Evolutionary conservation across 2,888 invertebrate species (phyloP).

Genomic region (Diarsia rubi): DNA sequence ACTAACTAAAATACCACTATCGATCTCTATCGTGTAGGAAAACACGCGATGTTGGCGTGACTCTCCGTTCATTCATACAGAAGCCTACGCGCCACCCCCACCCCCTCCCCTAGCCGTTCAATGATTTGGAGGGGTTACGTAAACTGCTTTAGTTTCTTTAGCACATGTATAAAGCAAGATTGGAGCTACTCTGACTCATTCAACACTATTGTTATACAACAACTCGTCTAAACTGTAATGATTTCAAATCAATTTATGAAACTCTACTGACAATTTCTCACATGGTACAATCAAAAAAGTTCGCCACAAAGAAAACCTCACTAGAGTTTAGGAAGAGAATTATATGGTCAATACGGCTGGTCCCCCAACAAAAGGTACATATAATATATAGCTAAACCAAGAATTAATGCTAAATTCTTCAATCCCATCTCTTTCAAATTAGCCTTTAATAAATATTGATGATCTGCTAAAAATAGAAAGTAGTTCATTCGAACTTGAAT

Average conservation of each 20-base stretch:
- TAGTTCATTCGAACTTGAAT: slow-evolving; percentile 26
- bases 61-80: slow-evolving; percentile 77
- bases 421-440: neutral
- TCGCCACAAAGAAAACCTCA: neutral
- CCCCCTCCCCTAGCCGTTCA: slow-evolving; percentile 59
- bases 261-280: too few species aligned
- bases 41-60: slow-evolving; percentile 62
- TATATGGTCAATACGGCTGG: neutral
- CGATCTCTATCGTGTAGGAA: slow-evolving; percentile 54
- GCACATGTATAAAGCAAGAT: slow-evolving; percentile 43
- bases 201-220: slow-evolving; percentile 25
- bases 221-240: slow-evolving; percentile 12
- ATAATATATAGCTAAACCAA: neutral
- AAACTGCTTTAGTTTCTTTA: slow-evolving; percentile 62
- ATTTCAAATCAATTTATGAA: neutral
- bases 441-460: neutral
- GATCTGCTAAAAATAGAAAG: slow-evolving; percentile 13
- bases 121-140: slow-evolving; percentile 63
- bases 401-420: neutral
- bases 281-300: neutral
- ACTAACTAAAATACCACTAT: slow-evolving; percentile 49
- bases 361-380: neutral
- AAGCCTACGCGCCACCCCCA: slow-evolving; percentile 61
- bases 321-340: neutral
- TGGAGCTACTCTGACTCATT: slow-evolving; percentile 53